Base-by-base conservation (phyloP, 1,140 invertebrate species). In the Magallana angulata region DNA sequence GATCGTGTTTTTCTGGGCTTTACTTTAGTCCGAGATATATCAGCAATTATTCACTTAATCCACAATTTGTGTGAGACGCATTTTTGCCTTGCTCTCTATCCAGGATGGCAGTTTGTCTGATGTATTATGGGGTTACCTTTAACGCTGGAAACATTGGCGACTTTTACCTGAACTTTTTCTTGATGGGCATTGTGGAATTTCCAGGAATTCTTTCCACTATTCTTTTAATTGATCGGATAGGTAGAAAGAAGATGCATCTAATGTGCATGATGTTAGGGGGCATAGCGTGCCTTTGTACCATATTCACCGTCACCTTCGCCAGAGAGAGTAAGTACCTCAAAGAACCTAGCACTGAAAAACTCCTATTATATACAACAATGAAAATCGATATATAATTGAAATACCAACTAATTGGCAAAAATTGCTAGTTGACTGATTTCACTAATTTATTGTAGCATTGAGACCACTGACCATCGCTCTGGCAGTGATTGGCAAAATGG, bases 131-230 rank as follows among this genome's bases (percentile, higher is more conserved):
- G 96, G 94, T 97, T 96, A 97, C 95, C 91, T 93, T 92, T 89
- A 85, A 89, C 84, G 87, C 85, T 59, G 87, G 87, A 62, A 85
- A 90, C 48, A 84, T 92, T n/a, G 87, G 85, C 7, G 83, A 90
- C 81, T 80, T 93, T 88, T 94, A 94, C 86, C 30, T 91, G 14
- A 92, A 91, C 88, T 90, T 90, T 85, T 58, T 90, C 48, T 48
- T 90, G n/a, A 84, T 88, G 18, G 97, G 97, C 1, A 93, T 96
- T 7, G 97, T 97, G 1, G 97, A 98, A 94, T 95, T 97, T 88
- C 97, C 97, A 0, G 97, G 96, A 2, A 97, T 97, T 91, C 94
- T 94, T 0, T 96, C 97, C 90, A 94, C 97, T 2, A 57, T 90
- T 36, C 93, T 97, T 36, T 76, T 90, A 57, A 56, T 90, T 36